Conservation (phyloP, 2,113 vertebrate genomes). For the Gorsachius goisagi region DNA sequence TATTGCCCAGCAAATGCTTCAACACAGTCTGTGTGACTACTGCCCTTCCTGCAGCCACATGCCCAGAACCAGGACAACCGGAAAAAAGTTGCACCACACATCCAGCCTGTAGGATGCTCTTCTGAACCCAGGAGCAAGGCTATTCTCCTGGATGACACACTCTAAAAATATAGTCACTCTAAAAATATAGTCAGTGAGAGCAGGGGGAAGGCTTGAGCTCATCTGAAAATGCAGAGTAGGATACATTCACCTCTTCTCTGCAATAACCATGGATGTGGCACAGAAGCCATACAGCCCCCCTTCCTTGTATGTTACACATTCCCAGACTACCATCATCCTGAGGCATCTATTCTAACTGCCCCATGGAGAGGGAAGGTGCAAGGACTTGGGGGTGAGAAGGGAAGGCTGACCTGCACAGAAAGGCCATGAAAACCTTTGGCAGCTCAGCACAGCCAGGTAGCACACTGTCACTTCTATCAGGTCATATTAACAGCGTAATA, state of each 20-base stretch:
- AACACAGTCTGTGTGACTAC: background rate
- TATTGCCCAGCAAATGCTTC: background rate
- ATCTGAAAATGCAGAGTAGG: background rate
- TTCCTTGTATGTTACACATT: background rate
- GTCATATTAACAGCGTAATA: background rate
- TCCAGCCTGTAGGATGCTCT: background rate
- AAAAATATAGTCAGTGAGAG: background rate
- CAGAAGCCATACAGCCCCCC: background rate
- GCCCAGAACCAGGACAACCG: background rate
- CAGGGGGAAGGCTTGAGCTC: background rate
- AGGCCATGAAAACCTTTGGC: background rate
- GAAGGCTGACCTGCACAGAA: background rate
- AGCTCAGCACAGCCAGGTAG: background rate
- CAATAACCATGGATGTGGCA: background rate
- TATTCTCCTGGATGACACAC: background rate
- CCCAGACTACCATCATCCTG: background rate
- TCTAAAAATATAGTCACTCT: background rate
- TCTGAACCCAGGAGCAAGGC: background rate
- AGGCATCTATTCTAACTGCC: background rate
- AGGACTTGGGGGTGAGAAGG: background rate
- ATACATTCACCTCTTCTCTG: background rate
- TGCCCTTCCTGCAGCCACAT: background rate
- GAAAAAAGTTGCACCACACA: background rate
- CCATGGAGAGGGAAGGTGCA: background rate
- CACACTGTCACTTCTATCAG: background rate